Conservation (phyloP, 2,113 vertebrate species). For the Junco hyemalis region DNA sequence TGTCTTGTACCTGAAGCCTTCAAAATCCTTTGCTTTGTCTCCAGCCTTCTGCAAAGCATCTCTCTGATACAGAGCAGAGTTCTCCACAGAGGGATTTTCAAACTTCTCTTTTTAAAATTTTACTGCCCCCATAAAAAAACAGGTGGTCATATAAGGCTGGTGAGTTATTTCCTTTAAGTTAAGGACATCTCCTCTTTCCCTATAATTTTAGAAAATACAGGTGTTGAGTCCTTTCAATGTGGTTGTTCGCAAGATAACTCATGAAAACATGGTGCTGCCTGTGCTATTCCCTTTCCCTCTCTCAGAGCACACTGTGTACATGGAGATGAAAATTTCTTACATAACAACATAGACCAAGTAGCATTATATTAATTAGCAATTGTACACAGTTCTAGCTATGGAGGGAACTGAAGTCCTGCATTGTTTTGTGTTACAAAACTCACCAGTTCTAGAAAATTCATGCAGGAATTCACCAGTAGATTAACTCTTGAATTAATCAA, state of each 20-base stretch:
- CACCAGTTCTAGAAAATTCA: not conserved
- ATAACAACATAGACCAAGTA: not conserved
- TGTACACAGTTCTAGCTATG: fast-evolving
- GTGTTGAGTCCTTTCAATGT: not conserved
- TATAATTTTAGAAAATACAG: not conserved
- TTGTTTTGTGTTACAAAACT: not conserved
- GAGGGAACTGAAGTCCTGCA: not conserved
- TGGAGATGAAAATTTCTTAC: not conserved
- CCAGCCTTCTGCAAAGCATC: not conserved
- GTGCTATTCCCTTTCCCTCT: not conserved
- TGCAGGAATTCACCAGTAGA: not conserved
- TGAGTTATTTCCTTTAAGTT: not conserved
- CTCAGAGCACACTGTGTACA: not conserved
- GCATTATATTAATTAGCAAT: not conserved
- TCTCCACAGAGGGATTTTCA: not conserved
- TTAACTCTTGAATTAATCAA: not conserved
- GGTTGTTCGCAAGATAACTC: not conserved
- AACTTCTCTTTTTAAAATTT: not conserved
- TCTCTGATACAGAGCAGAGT: not conserved
- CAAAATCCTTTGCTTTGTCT: not conserved
- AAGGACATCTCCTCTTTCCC: not conserved
- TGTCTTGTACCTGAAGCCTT: not conserved
- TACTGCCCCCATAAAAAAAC: not conserved
- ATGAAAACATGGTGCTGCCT: not conserved
- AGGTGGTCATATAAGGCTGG: not conserved